Evolutionary conservation across 2,113 vertebrate genomes (phyloP), one percentile per base, ranked within the genome.

Genomic region (Eurypyga helias): DNA sequence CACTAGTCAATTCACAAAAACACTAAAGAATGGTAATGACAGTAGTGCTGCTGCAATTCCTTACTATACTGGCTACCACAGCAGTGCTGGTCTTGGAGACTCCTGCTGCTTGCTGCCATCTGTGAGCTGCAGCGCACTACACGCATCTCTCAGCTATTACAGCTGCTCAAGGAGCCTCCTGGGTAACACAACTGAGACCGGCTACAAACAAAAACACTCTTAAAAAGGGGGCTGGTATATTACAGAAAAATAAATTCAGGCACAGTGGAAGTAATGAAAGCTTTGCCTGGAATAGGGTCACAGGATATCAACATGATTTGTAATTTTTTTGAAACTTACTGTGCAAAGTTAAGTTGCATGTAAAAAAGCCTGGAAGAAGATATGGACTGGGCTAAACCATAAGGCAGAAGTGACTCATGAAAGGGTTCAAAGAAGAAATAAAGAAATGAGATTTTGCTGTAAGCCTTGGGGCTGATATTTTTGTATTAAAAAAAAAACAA

Each of bases 111-210:
- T 1, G 0, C 3, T 76, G 62, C n/a, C 36, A 36, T 11, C 38
- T 67, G 33, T 48, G 55, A 78, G n/a, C 38, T 78, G 26, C 45
- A 43, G 26, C 10, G 19, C 48, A 29, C 55, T 70, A 58, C 33
- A n/a, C n/a, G n/a, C 21, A 34, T 10, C 13, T 13, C 17, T 29
- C 41, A 36, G 54, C 38, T 66, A 23, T 5, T 58, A 41, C n/a
- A 69, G 38, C 66, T 46, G 58, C 18, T 75, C 36, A 38, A 6
- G n/a, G 14, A 79, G 38, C 38, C 65, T 43, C n/a, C n/a, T 0
- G 0, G 29, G 17, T n/a, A 19, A 16, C 2, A 8, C 4, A 1
- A 64, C 26, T 64, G 11, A 79, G 17, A 77, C 7, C 1, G 13
- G 25, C 29, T 24, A 18, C n/a, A 62, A 67, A 66, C 45, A 36